Conservation (phyloP, 2,113 vertebrate genomes). For the Dasyornis broadbenti region DNA sequence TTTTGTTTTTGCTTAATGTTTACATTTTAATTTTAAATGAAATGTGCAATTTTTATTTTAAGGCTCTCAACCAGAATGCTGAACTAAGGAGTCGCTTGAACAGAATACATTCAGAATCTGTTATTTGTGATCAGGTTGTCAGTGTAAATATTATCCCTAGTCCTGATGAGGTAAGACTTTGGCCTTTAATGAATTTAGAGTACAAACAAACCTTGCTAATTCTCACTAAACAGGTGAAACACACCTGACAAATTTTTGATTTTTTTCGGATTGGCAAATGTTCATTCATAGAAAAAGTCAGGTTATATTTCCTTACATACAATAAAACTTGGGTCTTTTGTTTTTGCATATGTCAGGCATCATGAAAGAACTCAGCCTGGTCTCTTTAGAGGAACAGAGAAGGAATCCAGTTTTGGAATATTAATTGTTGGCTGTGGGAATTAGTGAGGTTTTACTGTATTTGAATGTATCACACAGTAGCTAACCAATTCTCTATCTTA, state of each 20-base stretch:
- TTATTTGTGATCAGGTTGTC: conserved; percentile 95
- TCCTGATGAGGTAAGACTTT: conserved; percentile 89
- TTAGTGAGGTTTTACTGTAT: conserved; percentile 40
- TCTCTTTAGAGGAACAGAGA: not conserved
- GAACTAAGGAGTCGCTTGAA: conserved; percentile 94
- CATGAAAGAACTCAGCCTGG: not conserved
- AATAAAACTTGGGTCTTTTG: not conserved
- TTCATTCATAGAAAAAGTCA: not conserved
- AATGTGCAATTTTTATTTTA: conserved; percentile 72
- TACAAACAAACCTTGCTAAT: conserved; percentile 45
- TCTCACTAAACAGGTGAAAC: conserved; percentile 9
- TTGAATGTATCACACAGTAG: not conserved
- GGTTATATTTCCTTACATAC: not conserved
- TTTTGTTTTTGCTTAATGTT: not conserved
- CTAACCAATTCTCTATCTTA: not conserved
- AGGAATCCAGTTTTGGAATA: not conserved
- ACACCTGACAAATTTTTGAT: not conserved
- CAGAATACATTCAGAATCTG: conserved; percentile 97
- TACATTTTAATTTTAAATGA: conserved; percentile 65
- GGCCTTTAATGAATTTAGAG: conserved; percentile 52
- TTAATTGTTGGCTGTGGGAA: conserved; percentile 5
- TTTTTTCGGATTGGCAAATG: conserved; percentile 2
- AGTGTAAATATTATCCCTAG: conserved; percentile 99
- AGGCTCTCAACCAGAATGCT: conserved; percentile 96
- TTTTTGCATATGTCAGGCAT: not conserved